phyloP scores from a whole-genome alignment of 2,113 vertebrate species.

The Oreocharis arfaki region DNA sequence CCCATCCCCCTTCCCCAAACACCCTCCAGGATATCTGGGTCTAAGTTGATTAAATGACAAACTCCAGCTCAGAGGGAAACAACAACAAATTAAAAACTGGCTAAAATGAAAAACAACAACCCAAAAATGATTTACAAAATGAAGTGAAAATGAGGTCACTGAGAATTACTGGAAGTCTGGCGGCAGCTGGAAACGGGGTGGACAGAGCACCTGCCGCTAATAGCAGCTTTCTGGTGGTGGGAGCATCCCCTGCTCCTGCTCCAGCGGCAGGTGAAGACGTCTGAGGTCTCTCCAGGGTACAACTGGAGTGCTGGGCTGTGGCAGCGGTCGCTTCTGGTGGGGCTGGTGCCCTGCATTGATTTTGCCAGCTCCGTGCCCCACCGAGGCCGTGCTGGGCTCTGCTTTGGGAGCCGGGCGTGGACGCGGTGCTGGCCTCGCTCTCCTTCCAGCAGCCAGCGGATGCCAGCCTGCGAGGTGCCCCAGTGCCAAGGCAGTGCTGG shows the following conservation, averaged over 20 bases:
- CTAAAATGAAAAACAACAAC: slow-evolving; percentile 3
- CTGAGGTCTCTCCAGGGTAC: not conserved
- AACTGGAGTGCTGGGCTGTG: not conserved
- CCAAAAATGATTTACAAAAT: slow-evolving; percentile 35
- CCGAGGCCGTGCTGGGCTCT: rapidly evolving
- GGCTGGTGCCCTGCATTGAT: rapidly evolving
- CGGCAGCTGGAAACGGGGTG: not conserved
- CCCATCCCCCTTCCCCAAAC: slow-evolving; percentile 19
- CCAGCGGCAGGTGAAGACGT: not conserved
- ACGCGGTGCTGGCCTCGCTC: rapidly evolving
- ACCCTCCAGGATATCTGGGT: slow-evolving; percentile 51
- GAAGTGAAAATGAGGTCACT: slow-evolving; percentile 33
- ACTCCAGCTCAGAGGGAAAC: slow-evolving; percentile 34
- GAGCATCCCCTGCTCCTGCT: not conserved
- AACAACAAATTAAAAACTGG: slow-evolving; percentile 30
- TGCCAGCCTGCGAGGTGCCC: not conserved
- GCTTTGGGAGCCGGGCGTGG: rapidly evolving
- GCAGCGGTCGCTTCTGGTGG: not conserved
- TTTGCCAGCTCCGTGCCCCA: not conserved
- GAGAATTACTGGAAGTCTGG: not conserved
- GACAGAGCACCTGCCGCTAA: slow-evolving; percentile 19
- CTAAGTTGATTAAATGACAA: slow-evolving; percentile 56
- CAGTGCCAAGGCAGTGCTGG: rapidly evolving
- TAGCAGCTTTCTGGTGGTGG: not conserved
- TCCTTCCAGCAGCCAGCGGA: not conserved